A percentile compares a stretch with the other conserved stretches of the same genome.
Conservation (phyloP, 2,888 invertebrate species). For the Stenodera caucasica region DNA sequence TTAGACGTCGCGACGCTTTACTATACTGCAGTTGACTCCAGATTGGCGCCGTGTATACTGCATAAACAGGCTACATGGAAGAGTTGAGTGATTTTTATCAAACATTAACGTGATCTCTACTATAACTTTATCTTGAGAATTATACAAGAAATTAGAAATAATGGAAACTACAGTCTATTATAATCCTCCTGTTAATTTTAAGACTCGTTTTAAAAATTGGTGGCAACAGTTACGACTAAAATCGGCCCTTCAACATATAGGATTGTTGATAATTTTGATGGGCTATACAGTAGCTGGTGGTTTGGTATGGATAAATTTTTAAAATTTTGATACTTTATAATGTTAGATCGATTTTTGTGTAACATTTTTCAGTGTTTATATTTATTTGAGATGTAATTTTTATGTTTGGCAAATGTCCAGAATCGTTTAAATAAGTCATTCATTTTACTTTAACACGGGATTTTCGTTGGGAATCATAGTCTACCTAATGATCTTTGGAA, state of each 20-base stretch:
- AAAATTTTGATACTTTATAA: conserved; percentile 5
- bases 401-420: conserved; percentile 11
- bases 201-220: conserved; percentile 50
- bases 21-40: conserved; percentile 28
- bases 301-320: conserved; percentile 63
- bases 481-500: conserved; percentile 24
- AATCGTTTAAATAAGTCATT: conserved; percentile 3
- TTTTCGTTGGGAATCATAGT: conserved; percentile 29
- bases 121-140: not conserved
- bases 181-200: conserved; percentile 47
- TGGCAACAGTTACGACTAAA: conserved; percentile 66
- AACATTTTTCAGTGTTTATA: not conserved
- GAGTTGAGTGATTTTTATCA: not conserved
- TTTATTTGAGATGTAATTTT: not conserved
- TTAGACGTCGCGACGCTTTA: conserved; percentile 30
- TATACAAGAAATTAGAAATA: conserved; percentile 6
- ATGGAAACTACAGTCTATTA: conserved; percentile 44
- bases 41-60: conserved; percentile 19
- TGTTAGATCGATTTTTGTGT: conserved; percentile 6
- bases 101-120: conserved; percentile 11
- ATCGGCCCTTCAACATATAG: conserved; percentile 71
- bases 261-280: conserved; percentile 74
- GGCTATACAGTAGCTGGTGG: conserved; percentile 79
- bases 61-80: not conserved
- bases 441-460: conserved; percentile 12